These are phyloP conservation scores for Cheilosia pagana DNA, from an alignment of 2,888 invertebrate genomes.

Conservation along the genomic window DNA sequence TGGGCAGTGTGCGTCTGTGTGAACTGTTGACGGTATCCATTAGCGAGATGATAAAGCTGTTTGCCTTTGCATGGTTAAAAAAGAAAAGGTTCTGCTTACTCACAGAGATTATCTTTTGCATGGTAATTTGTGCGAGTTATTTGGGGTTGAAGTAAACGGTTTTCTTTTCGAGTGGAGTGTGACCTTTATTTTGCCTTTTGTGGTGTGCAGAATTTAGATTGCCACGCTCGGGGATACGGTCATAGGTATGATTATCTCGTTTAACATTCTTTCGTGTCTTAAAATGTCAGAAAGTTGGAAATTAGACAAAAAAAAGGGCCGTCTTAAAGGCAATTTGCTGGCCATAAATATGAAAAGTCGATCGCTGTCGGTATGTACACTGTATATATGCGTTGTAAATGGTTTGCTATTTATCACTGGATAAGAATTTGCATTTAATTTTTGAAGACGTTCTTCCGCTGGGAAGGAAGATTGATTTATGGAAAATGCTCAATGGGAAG, in stretches of 20 bases:
- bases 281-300: conserved; percentile 20
- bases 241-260: neutral
- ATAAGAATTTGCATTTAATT: too few relatives aligned
- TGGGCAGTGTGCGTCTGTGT: neutral
- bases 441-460: too few relatives aligned
- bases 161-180: neutral
- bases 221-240: neutral
- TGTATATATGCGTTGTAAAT: neutral
- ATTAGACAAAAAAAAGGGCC: neutral
- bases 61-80: conserved; percentile 1
- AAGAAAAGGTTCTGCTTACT: conserved; percentile 1
- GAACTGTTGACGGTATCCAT: conserved; percentile 25
- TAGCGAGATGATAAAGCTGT: conserved; percentile 26
- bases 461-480: too few relatives aligned
- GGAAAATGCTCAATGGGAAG: too few relatives aligned
- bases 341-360: neutral
- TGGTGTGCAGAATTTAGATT: neutral
- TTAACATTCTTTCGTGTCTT: neutral
- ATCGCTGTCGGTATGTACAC: neutral
- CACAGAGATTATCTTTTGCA: conserved; percentile 19
- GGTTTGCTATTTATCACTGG: too few relatives aligned
- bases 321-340: conserved; percentile 1
- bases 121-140: conserved; percentile 22
- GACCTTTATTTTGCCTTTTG: conserved; percentile 11
- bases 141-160: conserved; percentile 6